phyloP scores from a whole-genome alignment of 2,888 invertebrate genomes.

The Noctua pronuba region DNA sequence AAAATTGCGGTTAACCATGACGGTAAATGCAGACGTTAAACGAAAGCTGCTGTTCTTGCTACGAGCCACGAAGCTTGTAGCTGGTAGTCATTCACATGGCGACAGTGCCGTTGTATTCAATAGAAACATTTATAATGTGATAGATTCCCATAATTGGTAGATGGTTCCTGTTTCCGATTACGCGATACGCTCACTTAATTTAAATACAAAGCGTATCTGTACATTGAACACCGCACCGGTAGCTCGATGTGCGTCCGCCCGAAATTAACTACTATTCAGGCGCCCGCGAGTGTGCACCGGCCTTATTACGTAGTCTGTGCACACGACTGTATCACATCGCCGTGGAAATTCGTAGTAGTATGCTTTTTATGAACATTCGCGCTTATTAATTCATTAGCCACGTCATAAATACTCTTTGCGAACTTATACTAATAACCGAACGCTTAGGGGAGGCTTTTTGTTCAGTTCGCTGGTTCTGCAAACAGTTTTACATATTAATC shows the following conservation, averaged over 20 bases:
- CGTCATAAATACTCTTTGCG: conserved; percentile 41
- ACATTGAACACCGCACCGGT: conserved; percentile 72
- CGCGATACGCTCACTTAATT: conserved; percentile 77
- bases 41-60: conserved; percentile 21
- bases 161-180: conserved; percentile 85
- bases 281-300: conserved; percentile 25
- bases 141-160: conserved; percentile 72
- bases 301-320: conserved; percentile 64
- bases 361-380: conserved; percentile 45
- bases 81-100: conserved; percentile 48
- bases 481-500: conserved; percentile 28
- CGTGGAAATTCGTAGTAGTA: conserved; percentile 47
- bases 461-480: conserved; percentile 7
- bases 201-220: conserved; percentile 81
- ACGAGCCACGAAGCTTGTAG: background rate
- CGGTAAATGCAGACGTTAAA: conserved; percentile 14
- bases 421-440: conserved; percentile 22
- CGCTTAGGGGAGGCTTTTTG: conserved; percentile 31
- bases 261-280: conserved; percentile 62
- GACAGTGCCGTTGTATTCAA: conserved; percentile 57
- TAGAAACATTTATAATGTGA: conserved; percentile 64
- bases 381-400: conserved; percentile 51
- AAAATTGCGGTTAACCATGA: conserved; percentile 39
- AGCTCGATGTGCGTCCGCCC: conserved; percentile 66
- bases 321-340: conserved; percentile 52